phyloP scores from a whole-genome alignment of 2,888 invertebrate species.

The Trimorus sp. region DNA sequence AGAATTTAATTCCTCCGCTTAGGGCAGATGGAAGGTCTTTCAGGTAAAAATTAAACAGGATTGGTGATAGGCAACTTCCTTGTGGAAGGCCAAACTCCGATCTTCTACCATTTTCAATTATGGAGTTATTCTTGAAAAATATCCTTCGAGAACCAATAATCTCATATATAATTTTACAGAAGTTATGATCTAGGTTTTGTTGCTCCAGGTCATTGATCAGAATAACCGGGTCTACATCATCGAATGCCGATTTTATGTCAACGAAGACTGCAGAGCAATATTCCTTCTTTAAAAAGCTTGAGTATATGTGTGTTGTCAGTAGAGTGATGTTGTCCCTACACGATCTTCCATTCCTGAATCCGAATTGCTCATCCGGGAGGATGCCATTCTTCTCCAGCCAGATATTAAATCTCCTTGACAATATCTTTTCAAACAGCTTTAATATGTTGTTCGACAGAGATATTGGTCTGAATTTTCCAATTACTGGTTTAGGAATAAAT shows the following conservation, averaged over 20 bases:
- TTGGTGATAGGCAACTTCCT: no score
- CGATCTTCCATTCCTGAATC: constrained; percentile 3
- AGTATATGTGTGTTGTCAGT: constrained; percentile 9
- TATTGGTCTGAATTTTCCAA: constrained; percentile 30
- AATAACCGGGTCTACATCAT: neutral
- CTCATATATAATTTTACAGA: no score
- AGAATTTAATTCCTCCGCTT: no score
- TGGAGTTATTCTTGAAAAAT: no score
- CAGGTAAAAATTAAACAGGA: no score
- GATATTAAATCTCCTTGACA: neutral
- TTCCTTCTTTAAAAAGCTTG: no score
- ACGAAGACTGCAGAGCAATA: constrained; percentile 15
- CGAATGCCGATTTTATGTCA: constrained; percentile 13
- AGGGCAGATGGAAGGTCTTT: no score
- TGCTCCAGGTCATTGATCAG: no score
- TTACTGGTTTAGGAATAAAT: constrained; percentile 30
- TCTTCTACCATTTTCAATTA: no score
- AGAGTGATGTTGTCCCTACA: constrained; percentile 20
- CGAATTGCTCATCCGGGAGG: constrained; percentile 6
- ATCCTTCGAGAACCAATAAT: no score
- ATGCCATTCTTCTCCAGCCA: constrained; percentile 3
- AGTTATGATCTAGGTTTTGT: no score
- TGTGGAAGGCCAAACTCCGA: no score
- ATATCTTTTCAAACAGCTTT: constrained; percentile 29
- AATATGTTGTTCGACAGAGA: constrained; percentile 10